Percentiles rank a stretch among this genome's conserved stretches.
These are phyloP conservation scores for Aricia agestis DNA, from an alignment of 1,140 invertebrate genomes.

Conservation along the genomic window DNA sequence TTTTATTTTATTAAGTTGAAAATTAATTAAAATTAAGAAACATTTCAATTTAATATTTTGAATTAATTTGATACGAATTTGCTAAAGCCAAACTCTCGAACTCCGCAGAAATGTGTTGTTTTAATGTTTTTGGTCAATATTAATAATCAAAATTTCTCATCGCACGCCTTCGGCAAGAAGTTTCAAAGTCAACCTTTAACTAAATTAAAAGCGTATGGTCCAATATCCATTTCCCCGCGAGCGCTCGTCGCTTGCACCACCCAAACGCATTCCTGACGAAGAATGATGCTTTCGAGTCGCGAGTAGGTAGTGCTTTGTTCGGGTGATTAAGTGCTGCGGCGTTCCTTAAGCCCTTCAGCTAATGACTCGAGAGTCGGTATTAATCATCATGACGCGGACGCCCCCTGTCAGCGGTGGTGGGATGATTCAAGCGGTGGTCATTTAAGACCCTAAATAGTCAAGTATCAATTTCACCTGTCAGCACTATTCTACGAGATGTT, in stretches of 20 bases:
- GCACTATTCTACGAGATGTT: not conserved
- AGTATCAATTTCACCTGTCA: not conserved
- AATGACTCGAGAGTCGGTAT: slow-evolving; percentile 72
- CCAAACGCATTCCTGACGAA: slow-evolving; percentile 69
- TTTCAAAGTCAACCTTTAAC: not conserved
- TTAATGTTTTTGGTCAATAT: too few species aligned
- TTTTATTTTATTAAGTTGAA: too few species aligned
- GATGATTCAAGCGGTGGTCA: not conserved
- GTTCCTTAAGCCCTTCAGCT: slow-evolving; percentile 72
- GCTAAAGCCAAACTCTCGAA: too few species aligned
- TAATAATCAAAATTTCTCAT: too few species aligned
- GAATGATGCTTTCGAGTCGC: slow-evolving; percentile 73
- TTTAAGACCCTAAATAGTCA: not conserved
- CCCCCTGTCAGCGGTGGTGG: slow-evolving; percentile 1
- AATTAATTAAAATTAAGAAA: too few species aligned
- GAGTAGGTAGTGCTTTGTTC: slow-evolving; percentile 74
- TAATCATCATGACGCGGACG: slow-evolving; percentile 65
- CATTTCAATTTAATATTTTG: too few species aligned
- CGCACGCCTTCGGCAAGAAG: too few species aligned
- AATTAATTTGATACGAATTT: too few species aligned
- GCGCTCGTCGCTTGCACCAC: slow-evolving; percentile 37
- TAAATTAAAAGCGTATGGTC: not conserved
- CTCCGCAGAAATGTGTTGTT: too few species aligned
- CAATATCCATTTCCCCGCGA: slow-evolving; percentile 7
- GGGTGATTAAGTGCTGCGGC: slow-evolving; percentile 71